A percentile compares a stretch with the other conserved stretches of the same genome.
Evolutionary conservation across 2,797 vertebrate species (phyloP).

Genomic region (Poeciliopsis presidionis): DNA sequence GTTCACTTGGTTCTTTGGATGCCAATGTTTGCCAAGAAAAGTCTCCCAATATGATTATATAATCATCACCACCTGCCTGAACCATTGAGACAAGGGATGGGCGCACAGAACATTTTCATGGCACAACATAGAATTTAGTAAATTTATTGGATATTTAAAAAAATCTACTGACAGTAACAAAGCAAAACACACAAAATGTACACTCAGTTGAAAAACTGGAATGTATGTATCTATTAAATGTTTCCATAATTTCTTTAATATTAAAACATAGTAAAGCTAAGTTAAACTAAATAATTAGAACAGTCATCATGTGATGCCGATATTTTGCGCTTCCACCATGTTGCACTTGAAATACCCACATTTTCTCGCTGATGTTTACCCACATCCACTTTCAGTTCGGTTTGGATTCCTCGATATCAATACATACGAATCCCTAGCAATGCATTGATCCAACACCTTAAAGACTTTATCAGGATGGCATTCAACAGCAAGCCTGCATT

Average conservation of each 20-base stretch:
- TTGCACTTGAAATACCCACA: background rate
- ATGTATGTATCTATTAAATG: too few species aligned
- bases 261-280: background rate
- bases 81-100: background rate
- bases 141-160: background rate
- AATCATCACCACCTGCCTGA: background rate
- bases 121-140: background rate
- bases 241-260: too few species aligned
- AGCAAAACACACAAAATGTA: background rate
- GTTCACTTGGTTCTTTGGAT: background rate
- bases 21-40: background rate
- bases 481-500: background rate
- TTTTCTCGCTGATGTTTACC: background rate
- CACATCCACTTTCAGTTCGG: background rate
- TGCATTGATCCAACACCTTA: background rate
- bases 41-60: background rate
- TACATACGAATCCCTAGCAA: background rate
- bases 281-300: background rate
- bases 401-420: background rate
- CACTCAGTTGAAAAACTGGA: background rate
- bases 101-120: background rate
- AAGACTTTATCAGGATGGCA: background rate
- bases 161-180: background rate
- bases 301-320: background rate
- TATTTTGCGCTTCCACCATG: background rate